Percentiles rank a stretch among this genome's conserved stretches.
Evolutionary conservation across 2,113 vertebrate species (phyloP).

Genomic region (Centropristis striata): DNA sequence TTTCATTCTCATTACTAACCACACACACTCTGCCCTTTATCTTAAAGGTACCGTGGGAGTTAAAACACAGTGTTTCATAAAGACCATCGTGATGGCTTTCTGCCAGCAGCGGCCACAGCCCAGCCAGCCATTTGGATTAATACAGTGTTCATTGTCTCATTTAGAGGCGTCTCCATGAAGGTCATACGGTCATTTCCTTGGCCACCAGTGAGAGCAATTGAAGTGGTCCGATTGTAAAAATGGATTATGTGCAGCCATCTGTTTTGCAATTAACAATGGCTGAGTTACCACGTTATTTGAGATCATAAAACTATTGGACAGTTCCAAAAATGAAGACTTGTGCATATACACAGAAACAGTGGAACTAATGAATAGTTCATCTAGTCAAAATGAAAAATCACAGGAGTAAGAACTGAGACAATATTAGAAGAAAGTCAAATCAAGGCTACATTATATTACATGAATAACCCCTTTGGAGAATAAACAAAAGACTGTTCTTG

Average conservation of each 20-base stretch:
- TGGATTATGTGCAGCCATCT: conserved; percentile 82
- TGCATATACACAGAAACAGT: conserved; percentile 61
- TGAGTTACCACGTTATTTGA: conserved; percentile 72
- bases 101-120: conserved; percentile 64
- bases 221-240: conserved; percentile 79
- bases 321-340: conserved; percentile 69
- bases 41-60: conserved; percentile 62
- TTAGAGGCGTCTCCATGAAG: conserved; percentile 75
- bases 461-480: background rate
- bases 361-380: conserved; percentile 79
- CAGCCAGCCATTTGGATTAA: conserved; percentile 72
- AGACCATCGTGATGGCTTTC: conserved; percentile 60
- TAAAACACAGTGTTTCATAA: conserved; percentile 73
- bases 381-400: conserved; percentile 45
- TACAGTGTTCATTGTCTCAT: conserved; percentile 75
- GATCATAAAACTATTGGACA: conserved; percentile 76
- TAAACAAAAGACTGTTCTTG: background rate
- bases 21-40: conserved; percentile 70
- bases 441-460: background rate
- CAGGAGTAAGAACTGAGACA: conserved; percentile 7
- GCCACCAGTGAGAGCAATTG: conserved; percentile 65
- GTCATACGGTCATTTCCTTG: conserved; percentile 73
- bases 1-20: conserved; percentile 64
- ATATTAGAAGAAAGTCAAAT: conserved; percentile 51
- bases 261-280: conserved; percentile 82